Evolutionary conservation across 2,888 invertebrate genomes (phyloP).

Genomic region (Idaea dimidiata): DNA sequence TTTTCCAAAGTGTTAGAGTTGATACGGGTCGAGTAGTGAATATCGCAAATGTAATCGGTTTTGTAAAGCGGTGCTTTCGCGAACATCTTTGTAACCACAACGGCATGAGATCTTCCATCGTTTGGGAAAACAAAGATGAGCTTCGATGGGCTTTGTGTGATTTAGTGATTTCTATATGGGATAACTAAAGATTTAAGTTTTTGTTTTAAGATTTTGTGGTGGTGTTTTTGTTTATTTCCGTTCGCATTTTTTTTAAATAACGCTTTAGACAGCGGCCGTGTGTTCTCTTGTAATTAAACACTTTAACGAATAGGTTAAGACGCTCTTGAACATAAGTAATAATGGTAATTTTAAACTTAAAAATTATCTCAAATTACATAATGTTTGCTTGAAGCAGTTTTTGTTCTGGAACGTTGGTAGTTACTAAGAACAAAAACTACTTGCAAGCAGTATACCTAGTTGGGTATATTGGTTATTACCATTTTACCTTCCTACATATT

Average conservation of each 20-base stretch:
- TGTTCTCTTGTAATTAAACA: conserved; percentile 11
- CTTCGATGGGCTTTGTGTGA: conserved; percentile 61
- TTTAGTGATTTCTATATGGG: conserved; percentile 60
- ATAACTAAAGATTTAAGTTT: conserved; percentile 16
- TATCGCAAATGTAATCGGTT: conserved; percentile 11
- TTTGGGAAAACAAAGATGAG: conserved; percentile 72
- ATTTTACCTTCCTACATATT: too few species aligned
- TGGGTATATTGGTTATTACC: too few species aligned
- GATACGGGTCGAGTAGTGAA: conserved; percentile 17
- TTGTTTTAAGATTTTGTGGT: too few species aligned
- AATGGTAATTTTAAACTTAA: background rate
- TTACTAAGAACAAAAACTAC: too few species aligned
- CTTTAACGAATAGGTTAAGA: background rate
- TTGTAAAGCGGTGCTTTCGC: conserved; percentile 42
- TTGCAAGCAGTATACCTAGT: too few species aligned
- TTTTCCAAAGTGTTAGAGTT: conserved; percentile 26
- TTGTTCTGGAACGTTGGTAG: too few species aligned
- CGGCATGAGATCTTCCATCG: conserved; percentile 66
- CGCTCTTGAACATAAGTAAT: background rate
- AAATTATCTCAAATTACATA: background rate
- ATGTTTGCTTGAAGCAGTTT: background rate
- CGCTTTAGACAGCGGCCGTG: conserved; percentile 13
- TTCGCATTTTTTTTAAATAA: conserved; percentile 9
- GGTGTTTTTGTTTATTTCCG: background rate
- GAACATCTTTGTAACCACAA: conserved; percentile 65